phyloP scores from a whole-genome alignment of 2,888 invertebrate genomes.

The Thecophora atra region DNA sequence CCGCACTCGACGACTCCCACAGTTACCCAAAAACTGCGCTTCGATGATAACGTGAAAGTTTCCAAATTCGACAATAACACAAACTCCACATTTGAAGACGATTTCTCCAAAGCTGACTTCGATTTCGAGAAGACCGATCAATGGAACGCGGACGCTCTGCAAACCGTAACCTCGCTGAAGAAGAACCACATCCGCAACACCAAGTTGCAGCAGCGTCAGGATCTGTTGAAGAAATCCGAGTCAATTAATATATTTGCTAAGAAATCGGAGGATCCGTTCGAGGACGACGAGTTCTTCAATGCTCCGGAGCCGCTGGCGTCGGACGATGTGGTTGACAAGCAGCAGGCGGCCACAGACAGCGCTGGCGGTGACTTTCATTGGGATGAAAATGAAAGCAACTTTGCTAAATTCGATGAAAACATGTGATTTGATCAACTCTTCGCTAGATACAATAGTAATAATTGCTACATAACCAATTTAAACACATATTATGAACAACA shows the following conservation, averaged over 20 bases:
- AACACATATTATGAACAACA: conserved; percentile 58
- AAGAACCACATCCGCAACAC: conserved; percentile 62
- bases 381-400: conserved; percentile 63
- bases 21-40: conserved; percentile 66
- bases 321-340: not conserved
- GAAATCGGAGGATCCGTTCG: conserved; percentile 89
- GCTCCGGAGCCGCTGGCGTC: conserved; percentile 45
- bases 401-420: conserved; percentile 67
- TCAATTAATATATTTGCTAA: conserved; percentile 89
- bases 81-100: conserved; percentile 67
- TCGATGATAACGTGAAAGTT: conserved; percentile 77
- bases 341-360: conserved; percentile 28
- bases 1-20: conserved; percentile 50
- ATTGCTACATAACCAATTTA: conserved; percentile 57
- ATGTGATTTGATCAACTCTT: conserved; percentile 66
- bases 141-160: conserved; percentile 51
- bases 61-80: conserved; percentile 63
- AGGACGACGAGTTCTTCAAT: conserved; percentile 87
- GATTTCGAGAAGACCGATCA: conserved; percentile 65
- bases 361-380: conserved; percentile 56
- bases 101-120: conserved; percentile 68
- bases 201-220: conserved; percentile 67
- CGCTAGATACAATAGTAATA: conserved; percentile 51
- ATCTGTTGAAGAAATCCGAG: conserved; percentile 85
- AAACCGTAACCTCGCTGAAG: conserved; percentile 47